Evolutionary conservation across 1,140 invertebrate species (phyloP).

Genomic region (Drosophila suzukii): DNA sequence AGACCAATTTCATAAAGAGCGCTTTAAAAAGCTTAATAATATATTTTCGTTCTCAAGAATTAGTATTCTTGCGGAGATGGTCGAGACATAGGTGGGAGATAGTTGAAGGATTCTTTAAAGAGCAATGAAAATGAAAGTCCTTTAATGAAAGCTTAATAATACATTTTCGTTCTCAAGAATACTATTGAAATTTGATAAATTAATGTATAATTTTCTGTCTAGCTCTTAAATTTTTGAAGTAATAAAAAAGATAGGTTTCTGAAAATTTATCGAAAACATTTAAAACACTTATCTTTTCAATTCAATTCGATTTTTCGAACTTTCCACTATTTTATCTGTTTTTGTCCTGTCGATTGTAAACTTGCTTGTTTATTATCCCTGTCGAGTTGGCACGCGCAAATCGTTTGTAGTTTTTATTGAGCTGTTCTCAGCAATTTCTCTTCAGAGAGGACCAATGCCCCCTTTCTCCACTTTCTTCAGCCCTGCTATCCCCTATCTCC

Average conservation of each 20-base stretch:
- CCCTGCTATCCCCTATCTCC: no score
- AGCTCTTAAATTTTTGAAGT: no score
- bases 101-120: background rate
- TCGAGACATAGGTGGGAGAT: slow-evolving; percentile 2
- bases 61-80: no score
- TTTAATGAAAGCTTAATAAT: no score
- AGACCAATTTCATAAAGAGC: no score
- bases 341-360: slow-evolving; percentile 18
- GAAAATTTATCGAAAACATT: background rate
- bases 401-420: slow-evolving; percentile 64
- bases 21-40: no score
- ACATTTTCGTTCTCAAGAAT: no score
- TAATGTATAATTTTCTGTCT: no score
- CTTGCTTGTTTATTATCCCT: slow-evolving; percentile 54
- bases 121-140: background rate
- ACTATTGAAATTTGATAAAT: no score
- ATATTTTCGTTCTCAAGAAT: no score
- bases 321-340: slow-evolving; percentile 7
- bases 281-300: slow-evolving; percentile 6
- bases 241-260: no score
- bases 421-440: slow-evolving; percentile 54
- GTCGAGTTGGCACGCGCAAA: slow-evolving; percentile 56
- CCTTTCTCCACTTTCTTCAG: slow-evolving; percentile 1
- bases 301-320: background rate
- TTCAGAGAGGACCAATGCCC: slow-evolving; percentile 4